Evolutionary conservation across 2,113 vertebrate genomes (phyloP).

Genomic region (Cyrtonyx montezumae): DNA sequence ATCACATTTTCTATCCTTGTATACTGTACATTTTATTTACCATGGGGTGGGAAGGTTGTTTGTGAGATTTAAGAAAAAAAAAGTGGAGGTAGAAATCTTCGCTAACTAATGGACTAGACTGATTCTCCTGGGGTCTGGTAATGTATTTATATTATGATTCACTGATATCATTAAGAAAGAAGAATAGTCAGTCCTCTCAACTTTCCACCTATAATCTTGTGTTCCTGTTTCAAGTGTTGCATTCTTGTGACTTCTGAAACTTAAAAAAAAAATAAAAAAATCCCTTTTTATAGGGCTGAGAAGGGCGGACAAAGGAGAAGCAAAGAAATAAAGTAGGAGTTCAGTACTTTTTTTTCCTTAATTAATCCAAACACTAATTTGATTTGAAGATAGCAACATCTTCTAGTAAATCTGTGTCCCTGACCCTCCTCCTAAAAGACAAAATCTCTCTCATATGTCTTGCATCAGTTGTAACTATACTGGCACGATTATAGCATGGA

Average conservation of each 20-base stretch:
- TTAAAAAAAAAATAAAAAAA: not conserved
- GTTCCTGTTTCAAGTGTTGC: not conserved
- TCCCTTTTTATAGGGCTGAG: not conserved
- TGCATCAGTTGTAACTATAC: not conserved
- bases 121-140: not conserved
- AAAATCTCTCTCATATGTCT: not conserved
- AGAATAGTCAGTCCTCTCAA: not conserved
- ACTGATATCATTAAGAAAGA: not conserved
- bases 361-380: not conserved
- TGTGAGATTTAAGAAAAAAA: not conserved
- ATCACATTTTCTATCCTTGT: not conserved
- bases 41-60: rapidly evolving
- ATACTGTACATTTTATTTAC: not conserved
- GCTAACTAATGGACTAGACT: not conserved
- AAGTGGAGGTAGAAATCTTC: not conserved
- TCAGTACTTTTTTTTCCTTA: not conserved
- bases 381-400: not conserved
- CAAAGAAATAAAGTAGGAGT: not conserved
- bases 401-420: not conserved
- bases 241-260: not conserved
- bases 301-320: not conserved
- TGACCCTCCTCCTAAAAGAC: not conserved
- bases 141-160: not conserved
- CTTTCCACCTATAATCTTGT: not conserved
- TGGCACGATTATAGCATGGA: not conserved